Evolutionary conservation across 1,140 invertebrate species (phyloP), one percentile per base, ranked within the genome.

Genomic region (Drosophila carrolli): DNA sequence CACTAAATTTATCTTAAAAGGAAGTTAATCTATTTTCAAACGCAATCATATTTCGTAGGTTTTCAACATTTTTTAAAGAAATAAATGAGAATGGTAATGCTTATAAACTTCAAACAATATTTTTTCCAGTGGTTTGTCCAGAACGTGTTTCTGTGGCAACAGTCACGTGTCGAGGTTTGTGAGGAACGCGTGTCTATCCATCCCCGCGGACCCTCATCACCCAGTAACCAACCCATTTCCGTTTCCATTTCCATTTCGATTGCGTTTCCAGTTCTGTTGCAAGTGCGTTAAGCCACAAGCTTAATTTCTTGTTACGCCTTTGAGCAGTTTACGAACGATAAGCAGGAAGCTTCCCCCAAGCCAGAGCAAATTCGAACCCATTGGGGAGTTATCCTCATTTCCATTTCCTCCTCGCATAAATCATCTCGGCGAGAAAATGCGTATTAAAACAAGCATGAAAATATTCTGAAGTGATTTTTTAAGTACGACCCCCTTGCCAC

Each of bases 121-220:
- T 60, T 61, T 10, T 1, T 46, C 46, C 16, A 44, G 61, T 78
- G 53, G 14, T 38, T 32, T 60, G 40, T 6, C 11, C 9, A 47
- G 44, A 41, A 37, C 51, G 53, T 67, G 23, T 46, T 58, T 56
- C 54, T 66, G 50, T 66, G 50, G 51, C 57, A 61, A 54, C 54
- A 70, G 71, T 53, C 83, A 86, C 83, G 83, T 86, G 83, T 88
- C 83, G 60, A 67, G 63, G 79, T 86, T 86, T 82, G 75, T 50
- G 61, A 40, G 50, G n/a, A 58, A 56, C 81, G 81, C 81, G 81
- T 85, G 82, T 79, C 77, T 70, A 65, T 58, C 61, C 51, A 61
- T 58, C 35, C 48, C 19, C 51, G 19, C 54, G 47, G 19, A 44
- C 55, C 23, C 14, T 41, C 51, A 62, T 62, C 41, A 43, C n/a